These are phyloP conservation scores for Myathropa florea DNA, from an alignment of 2,888 invertebrate genomes.

Conservation along the genomic window DNA sequence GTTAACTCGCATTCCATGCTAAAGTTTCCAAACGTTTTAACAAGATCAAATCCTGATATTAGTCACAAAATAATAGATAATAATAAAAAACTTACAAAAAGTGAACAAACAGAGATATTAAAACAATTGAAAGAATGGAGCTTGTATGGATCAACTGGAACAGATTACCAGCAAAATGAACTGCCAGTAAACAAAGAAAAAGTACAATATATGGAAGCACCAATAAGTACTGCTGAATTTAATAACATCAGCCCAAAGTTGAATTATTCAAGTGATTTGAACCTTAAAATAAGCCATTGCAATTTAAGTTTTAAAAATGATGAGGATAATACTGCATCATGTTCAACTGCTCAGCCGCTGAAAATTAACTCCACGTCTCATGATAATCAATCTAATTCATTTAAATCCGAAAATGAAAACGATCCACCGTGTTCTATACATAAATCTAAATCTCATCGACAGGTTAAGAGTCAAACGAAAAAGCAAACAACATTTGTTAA, in stretches of 20 bases:
- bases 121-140: conserved; percentile 80
- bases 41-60: conserved; percentile 30
- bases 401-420: neutral
- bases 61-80: neutral
- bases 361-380: neutral
- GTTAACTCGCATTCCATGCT: conserved; percentile 58
- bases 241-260: neutral
- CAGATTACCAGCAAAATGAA: conserved; percentile 73
- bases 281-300: neutral
- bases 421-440: neutral
- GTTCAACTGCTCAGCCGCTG: neutral
- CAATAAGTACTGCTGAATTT: neutral
- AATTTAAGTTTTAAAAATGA: neutral
- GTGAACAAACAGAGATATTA: conserved; percentile 77
- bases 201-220: conserved; percentile 1
- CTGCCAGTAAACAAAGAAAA: conserved; percentile 14
- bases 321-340: neutral
- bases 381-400: neutral
- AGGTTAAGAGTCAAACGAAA: conserved; percentile 8
- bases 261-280: neutral
- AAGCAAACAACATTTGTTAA: neutral
- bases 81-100: conserved; percentile 73
- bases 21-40: neutral
- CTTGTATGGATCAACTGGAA: conserved; percentile 77
- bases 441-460: neutral